Evolutionary conservation across 1,140 invertebrate species (phyloP), one percentile per base, ranked within the genome.

Genomic region (Microplitis demolitor): DNA sequence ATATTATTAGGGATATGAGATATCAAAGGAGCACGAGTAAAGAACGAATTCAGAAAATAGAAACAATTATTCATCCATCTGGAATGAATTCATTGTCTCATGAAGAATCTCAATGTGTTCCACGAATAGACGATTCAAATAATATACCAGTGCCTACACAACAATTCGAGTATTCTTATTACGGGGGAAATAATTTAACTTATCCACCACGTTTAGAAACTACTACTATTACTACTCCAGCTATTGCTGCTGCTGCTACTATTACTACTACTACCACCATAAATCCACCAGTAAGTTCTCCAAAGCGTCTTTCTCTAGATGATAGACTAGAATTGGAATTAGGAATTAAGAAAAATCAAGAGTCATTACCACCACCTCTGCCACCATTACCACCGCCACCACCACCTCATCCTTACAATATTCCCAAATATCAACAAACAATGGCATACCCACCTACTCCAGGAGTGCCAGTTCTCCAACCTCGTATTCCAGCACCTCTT

Each of bases 221-320:
- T 8, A 16, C 66, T 13, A 45, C 39, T 45, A 45, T 45, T 9
- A 45, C 39, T 45, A 45, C 39, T 2, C 39, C 39, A 5, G 11
- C 39, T 45, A 45, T 45, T 6, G 5, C 39, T 9, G 39, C 39
- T 45, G 39, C 8, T 6, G 3, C 39, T 45, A 24, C 24, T 24
- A 24, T 2, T 24, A 24, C 24, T 24, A 24, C 24, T 24, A 0
- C 24, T 24, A 24, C 24, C 2, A 0, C 24, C 2, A 45, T 45
- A 45, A 67, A 67, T 53, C 66, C 66, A 62, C 67, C 79, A 9
- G 77, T 80, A 3, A 82, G 76, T 45, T 88, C 86, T 4, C 86
- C 86, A 4, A 88, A 88, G 76, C 79, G 86, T 54, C 76, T 88
- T 9, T 87, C 86, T n/a, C 78, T 88, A 0, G 86, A 88, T 31